Conservation (phyloP, 2,113 vertebrate genomes). For the Thunnus maccoyii region DNA sequence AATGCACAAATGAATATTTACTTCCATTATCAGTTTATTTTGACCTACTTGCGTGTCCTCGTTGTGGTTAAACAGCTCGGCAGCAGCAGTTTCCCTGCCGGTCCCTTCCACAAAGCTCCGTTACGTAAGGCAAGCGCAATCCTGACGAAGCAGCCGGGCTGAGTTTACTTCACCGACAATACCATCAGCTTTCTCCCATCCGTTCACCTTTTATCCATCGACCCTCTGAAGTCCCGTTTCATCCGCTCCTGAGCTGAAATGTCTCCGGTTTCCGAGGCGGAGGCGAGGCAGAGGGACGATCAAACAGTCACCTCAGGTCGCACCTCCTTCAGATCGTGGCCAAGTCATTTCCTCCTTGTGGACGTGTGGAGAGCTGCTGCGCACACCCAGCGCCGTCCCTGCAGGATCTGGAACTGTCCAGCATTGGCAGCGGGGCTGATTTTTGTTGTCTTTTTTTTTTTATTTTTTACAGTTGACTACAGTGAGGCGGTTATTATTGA, state of each 20-base stretch:
- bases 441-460: conserved; percentile 6
- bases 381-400: conserved; percentile 21
- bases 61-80: conserved; percentile 35
- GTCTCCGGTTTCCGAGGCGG: not conserved
- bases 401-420: conserved; percentile 12
- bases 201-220: conserved; percentile 10
- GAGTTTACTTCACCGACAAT: conserved; percentile 7
- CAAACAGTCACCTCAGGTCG: conserved; percentile 48
- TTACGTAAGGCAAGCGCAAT: conserved; percentile 78
- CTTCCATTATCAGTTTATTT: not conserved
- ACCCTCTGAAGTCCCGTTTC: not conserved
- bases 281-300: conserved; percentile 42
- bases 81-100: conserved; percentile 28
- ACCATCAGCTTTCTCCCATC: conserved; percentile 1
- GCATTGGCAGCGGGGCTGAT: conserved; percentile 6
- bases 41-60: conserved; percentile 70
- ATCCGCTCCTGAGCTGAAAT: conserved; percentile 9
- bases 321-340: conserved; percentile 54
- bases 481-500: conserved; percentile 66
- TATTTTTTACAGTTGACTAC: conserved; percentile 57
- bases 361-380: conserved; percentile 15
- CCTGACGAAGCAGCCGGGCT: conserved; percentile 17
- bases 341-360: conserved; percentile 31
- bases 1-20: not conserved
- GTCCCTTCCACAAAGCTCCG: conserved; percentile 59